A percentile compares a stretch with the other conserved stretches of the same genome.
These are phyloP conservation scores for Lordiphosa clarofinis DNA, from an alignment of 1,140 invertebrate species.

Conservation along the genomic window DNA sequence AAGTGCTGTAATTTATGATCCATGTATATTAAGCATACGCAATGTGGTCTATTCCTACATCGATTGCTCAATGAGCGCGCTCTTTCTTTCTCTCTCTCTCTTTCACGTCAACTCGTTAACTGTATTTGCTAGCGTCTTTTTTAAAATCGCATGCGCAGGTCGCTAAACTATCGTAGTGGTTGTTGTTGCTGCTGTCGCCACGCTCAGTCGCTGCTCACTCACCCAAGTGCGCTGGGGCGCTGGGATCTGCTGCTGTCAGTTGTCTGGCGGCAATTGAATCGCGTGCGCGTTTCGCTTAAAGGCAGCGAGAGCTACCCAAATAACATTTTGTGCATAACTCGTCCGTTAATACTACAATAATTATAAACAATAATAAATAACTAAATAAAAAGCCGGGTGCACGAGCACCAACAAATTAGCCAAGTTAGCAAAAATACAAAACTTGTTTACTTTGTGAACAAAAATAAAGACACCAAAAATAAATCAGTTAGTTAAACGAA, in stretches of 20 bases:
- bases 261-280: slow-evolving; percentile 60
- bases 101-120: slow-evolving; percentile 13
- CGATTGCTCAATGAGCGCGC: not conserved
- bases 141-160: slow-evolving; percentile 61
- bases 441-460: slow-evolving; percentile 34
- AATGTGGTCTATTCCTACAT: slow-evolving; percentile 6
- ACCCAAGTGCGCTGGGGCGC: slow-evolving; percentile 2
- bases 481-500: slow-evolving; percentile 50
- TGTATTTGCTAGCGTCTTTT: slow-evolving; percentile 25
- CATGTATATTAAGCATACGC: slow-evolving; percentile 28
- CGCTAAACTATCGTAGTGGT: slow-evolving; percentile 12
- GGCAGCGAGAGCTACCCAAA: slow-evolving; percentile 41
- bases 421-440: slow-evolving; percentile 28
- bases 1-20: slow-evolving; percentile 38
- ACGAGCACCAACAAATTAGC: slow-evolving; percentile 15
- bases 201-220: slow-evolving; percentile 17
- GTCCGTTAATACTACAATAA: slow-evolving; percentile 12
- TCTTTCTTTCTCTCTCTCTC: slow-evolving; percentile 2
- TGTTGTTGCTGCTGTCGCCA: slow-evolving; percentile 17
- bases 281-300: slow-evolving; percentile 57
- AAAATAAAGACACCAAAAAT: slow-evolving; percentile 32
- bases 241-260: slow-evolving; percentile 53
- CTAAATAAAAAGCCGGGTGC: slow-evolving; percentile 9
- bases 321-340: slow-evolving; percentile 10
- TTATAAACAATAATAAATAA: slow-evolving; percentile 19